A percentile compares a stretch with the other conserved stretches of the same genome.
Evolutionary conservation across 2,797 vertebrate species (phyloP).

Genomic region (Novumbra hubbsi): DNA sequence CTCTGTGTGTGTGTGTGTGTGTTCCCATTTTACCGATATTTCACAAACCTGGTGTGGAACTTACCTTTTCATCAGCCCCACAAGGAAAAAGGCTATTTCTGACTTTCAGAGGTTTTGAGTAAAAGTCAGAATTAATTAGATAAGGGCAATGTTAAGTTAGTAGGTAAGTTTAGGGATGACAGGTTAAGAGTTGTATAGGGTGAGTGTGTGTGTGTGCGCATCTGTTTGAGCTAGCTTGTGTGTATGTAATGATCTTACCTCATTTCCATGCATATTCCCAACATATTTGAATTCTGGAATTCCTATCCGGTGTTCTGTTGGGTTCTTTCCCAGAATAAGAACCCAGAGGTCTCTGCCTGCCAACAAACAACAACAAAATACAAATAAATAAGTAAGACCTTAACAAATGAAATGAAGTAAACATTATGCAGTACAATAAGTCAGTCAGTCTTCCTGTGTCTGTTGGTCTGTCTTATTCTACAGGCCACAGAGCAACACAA

Average conservation of each 20-base stretch:
- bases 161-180: too few relatives aligned
- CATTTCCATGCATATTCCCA: constrained; percentile 97
- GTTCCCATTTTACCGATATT: neutral
- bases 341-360: constrained; percentile 95
- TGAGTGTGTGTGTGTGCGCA: constrained; percentile 14
- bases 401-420: constrained; percentile 38
- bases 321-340: constrained; percentile 84
- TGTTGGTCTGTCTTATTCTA: neutral
- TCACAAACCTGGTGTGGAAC: too few relatives aligned
- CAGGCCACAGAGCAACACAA: neutral
- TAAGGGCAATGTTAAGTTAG: too few relatives aligned
- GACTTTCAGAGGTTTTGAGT: too few relatives aligned
- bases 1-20: neutral
- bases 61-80: too few relatives aligned
- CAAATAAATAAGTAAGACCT: constrained; percentile 1
- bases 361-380: constrained; percentile 24
- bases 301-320: constrained; percentile 83
- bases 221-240: constrained; percentile 25
- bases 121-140: too few relatives aligned
- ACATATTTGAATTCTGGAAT: constrained; percentile 98
- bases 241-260: constrained; percentile 75
- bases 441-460: neutral
- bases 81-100: too few relatives aligned
- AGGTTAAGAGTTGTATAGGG: neutral
- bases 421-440: neutral